Conservation (phyloP, 2,797 vertebrate genomes). For the Channallabes apus region DNA sequence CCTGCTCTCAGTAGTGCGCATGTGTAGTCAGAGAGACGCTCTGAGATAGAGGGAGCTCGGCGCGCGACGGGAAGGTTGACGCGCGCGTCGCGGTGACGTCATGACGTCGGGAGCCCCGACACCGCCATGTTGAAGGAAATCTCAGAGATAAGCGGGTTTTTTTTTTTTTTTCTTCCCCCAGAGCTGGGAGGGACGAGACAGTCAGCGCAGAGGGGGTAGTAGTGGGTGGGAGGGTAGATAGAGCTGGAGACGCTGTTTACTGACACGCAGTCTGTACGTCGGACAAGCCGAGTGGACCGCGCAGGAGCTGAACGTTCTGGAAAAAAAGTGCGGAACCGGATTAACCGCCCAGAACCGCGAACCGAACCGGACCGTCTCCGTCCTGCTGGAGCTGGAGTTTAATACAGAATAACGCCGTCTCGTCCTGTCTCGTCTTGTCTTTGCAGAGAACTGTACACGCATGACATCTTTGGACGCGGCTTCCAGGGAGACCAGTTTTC, state of each 20-base stretch:
- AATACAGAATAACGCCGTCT: background rate
- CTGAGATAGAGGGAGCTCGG: too few relatives aligned
- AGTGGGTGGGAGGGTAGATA: background rate
- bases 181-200: conserved; percentile 49
- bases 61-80: too few relatives aligned
- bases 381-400: background rate
- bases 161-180: conserved; percentile 79
- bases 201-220: background rate
- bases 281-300: background rate
- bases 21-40: background rate
- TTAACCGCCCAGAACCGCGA: conserved; percentile 57
- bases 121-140: conserved; percentile 78
- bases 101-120: conserved; percentile 55
- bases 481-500: background rate
- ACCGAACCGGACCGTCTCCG: background rate
- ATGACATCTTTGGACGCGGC: conserved; percentile 20
- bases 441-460: background rate
- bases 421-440: background rate
- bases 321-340: conserved; percentile 66
- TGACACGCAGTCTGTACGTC: background rate
- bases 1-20: background rate
- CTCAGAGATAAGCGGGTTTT: conserved; percentile 73
- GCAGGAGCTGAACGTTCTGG: conserved; percentile 64
- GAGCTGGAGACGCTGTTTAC: background rate
- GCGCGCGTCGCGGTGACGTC: conserved; percentile 68